A percentile compares a stretch with the other conserved stretches of the same genome.
These are phyloP conservation scores for Phymanthus crucifer DNA, from an alignment of 92 coral and sea anemone genomes.

Conservation along the genomic window DNA sequence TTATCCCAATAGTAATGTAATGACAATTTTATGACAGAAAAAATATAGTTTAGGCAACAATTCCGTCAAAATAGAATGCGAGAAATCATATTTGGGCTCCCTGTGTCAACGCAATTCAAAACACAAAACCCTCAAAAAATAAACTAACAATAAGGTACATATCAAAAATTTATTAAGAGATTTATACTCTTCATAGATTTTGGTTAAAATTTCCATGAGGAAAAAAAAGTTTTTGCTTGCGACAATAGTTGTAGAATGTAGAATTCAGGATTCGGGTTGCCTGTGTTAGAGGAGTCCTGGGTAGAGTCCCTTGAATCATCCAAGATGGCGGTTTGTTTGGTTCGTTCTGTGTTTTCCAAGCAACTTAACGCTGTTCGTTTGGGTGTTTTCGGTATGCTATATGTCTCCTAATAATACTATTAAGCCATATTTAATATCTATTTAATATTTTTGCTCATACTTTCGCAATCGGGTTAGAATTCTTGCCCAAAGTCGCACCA, in stretches of 20 bases:
- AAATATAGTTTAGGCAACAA: no score
- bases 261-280: constrained; percentile 24
- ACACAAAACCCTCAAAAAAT: no score
- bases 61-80: no score
- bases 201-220: no score
- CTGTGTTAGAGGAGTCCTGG: constrained; percentile 28
- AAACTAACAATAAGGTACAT: no score
- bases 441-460: not conserved
- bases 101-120: no score
- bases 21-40: not conserved
- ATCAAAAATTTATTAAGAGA: no score
- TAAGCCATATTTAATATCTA: not conserved
- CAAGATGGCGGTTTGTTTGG: constrained; percentile 64
- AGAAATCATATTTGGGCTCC: no score
- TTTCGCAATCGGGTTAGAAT: not conserved
- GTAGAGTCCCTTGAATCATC: not conserved
- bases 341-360: constrained; percentile 48
- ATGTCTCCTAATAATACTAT: not conserved
- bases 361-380: constrained; percentile 56
- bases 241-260: no score
- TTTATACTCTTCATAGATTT: no score
- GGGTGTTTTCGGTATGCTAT: constrained; percentile 67
- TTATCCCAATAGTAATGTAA: no score
- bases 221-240: no score
- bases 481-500: not conserved